These are phyloP conservation scores for Drosophila pseudotakahashii DNA, from an alignment of 2,888 invertebrate genomes.

Conservation along the genomic window DNA sequence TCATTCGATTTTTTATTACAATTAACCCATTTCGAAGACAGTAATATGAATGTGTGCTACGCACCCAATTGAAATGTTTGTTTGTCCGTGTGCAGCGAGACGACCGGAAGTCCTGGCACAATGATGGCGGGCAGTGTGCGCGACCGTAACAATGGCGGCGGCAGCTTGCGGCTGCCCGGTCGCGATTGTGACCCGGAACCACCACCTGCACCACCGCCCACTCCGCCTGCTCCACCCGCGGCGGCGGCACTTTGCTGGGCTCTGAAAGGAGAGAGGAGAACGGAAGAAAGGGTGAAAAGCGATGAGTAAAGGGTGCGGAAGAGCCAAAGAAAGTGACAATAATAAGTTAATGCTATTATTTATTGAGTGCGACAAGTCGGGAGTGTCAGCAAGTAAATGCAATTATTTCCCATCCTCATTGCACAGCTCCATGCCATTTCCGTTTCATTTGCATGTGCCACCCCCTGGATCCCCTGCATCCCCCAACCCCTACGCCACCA, in stretches of 20 bases:
- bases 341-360: conserved; percentile 72
- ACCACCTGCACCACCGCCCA: conserved; percentile 17
- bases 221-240: conserved; percentile 12
- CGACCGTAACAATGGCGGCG: conserved; percentile 92
- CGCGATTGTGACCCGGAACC: conserved; percentile 81
- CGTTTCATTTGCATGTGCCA: conserved; percentile 53
- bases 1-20: background rate
- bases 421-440: conserved; percentile 49
- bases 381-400: conserved; percentile 56
- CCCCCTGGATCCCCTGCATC: background rate
- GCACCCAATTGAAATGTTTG: conserved; percentile 86
- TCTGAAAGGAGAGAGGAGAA: conserved; percentile 70
- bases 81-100: conserved; percentile 91
- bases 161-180: conserved; percentile 85
- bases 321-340: conserved; percentile 38
- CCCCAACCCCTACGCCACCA: background rate
- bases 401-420: conserved; percentile 55
- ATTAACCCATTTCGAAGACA: conserved; percentile 10
- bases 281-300: background rate
- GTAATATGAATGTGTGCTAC: conserved; percentile 38
- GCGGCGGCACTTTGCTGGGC: conserved; percentile 86
- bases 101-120: conserved; percentile 91
- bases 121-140: conserved; percentile 95
- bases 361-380: conserved; percentile 49
- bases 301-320: conserved; percentile 6